Base-by-base conservation (phyloP, 2,888 invertebrate genomes). In the Amphiduros pacificus region DNA sequence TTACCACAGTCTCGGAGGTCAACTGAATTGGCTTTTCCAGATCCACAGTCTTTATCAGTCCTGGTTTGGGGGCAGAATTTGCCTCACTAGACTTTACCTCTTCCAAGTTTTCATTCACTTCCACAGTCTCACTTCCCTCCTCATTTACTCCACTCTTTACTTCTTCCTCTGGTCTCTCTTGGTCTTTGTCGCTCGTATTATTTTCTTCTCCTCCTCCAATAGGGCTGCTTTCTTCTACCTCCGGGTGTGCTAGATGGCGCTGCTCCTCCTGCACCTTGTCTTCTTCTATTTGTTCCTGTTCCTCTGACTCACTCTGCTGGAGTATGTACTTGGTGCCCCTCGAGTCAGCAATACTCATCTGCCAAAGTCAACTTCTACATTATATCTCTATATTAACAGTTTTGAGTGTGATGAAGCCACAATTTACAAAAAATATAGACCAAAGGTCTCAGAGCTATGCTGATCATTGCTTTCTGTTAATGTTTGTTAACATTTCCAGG, bases 1-100 rank as follows among this genome's bases (percentile, higher is more conserved):
- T 73, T 9, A 83, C 78, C 29, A 81, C 72, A 27, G 80, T 78
- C 44, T 76, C 72, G 22, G 63, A 56, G 1, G 61, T 64, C 11
- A 67, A 54, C 6, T 54, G 49, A 14, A 67, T 66, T 11, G 67
- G 65, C 26, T 50, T 55, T 26, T 11, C 48, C 55, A 54, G 26
- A 40, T 60, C 60, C 24, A 60, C 22, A 44, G 44, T n/a, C n/a
- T n/a, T n/a, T n/a, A n/a, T n/a, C n/a, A n/a, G n/a, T n/a, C n/a
- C n/a, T n/a, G n/a, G n/a, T n/a, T n/a, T n/a, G n/a, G n/a, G n/a
- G n/a, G n/a, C n/a, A n/a, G n/a, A n/a, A n/a, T n/a, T n/a, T n/a
- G n/a, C n/a, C n/a, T n/a, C n/a, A n/a, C n/a, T n/a, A n/a, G n/a
- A n/a, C n/a, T n/a, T n/a, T n/a, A n/a, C n/a, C n/a, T n/a, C n/a